These are phyloP conservation scores for Ormyrus nitidulus DNA, from an alignment of 2,888 invertebrate species.

Conservation along the genomic window DNA sequence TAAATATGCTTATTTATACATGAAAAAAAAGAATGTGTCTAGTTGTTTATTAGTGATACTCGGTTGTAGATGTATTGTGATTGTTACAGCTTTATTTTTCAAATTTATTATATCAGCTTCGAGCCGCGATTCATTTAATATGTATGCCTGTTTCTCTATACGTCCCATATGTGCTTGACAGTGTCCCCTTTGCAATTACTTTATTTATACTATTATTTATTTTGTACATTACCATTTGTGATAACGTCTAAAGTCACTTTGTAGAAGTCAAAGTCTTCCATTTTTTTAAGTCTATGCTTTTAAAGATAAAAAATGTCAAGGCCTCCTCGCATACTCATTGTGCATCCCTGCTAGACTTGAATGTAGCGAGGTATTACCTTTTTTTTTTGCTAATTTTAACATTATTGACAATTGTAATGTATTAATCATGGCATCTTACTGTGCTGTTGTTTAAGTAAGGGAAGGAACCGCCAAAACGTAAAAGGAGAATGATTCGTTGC, in stretches of 20 bases:
- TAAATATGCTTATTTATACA: conserved; percentile 48
- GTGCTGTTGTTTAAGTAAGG: conserved; percentile 40
- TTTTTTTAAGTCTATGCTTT: conserved; percentile 7
- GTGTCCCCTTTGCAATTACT: conserved; percentile 41
- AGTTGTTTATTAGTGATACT: conserved; percentile 23
- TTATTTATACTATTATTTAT: conserved; percentile 14
- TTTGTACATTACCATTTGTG: conserved; percentile 24
- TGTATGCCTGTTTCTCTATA: conserved; percentile 64
- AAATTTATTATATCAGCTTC: conserved; percentile 25
- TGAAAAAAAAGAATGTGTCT: conserved; percentile 41
- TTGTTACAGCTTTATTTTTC: conserved; percentile 45
- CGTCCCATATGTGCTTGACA: conserved; percentile 67
- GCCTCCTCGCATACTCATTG: conserved; percentile 75
- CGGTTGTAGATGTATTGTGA: conserved; percentile 50
- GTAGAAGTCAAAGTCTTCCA: conserved; percentile 7
- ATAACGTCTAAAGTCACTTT: background rate
- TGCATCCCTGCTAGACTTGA: conserved; percentile 71
- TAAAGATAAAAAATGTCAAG: conserved; percentile 42
- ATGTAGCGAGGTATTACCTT: conserved; percentile 69
- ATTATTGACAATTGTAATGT: conserved; percentile 46
- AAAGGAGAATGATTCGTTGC: conserved; percentile 56
- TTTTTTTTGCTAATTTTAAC: conserved; percentile 40
- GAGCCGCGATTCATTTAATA: conserved; percentile 54
- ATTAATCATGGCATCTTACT: conserved; percentile 39
- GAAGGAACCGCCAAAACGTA: conserved; percentile 50